phyloP scores from a whole-genome alignment of 2,113 vertebrate species.

The Protomyctophum bolini region DNA sequence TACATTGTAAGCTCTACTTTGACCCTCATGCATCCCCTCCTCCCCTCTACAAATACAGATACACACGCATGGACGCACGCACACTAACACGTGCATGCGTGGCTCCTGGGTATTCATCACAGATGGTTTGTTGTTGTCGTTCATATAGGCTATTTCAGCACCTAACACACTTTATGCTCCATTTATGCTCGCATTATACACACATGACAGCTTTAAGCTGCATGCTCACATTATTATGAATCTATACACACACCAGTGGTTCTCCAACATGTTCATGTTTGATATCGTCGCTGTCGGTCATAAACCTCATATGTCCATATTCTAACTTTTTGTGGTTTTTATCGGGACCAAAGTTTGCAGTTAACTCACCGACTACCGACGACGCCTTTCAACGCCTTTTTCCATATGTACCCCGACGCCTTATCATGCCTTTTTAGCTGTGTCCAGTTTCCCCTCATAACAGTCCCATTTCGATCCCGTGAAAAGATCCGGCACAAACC shows the following conservation, averaged over 20 bases:
- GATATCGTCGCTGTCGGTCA: too few species aligned
- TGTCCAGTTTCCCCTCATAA: too few species aligned
- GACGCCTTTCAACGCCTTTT: too few species aligned
- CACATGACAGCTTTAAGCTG: constrained; percentile 45
- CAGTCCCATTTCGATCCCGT: too few species aligned
- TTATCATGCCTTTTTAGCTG: too few species aligned
- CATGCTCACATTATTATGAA: constrained; percentile 6
- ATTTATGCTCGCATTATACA: constrained; percentile 29
- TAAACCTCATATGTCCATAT: too few species aligned
- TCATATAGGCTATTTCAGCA: constrained; percentile 32
- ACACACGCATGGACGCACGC: neutral
- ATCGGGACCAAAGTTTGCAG: too few species aligned
- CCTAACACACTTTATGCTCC: constrained; percentile 30
- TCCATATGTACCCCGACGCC: too few species aligned
- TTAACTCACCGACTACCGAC: too few species aligned
- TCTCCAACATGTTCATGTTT: neutral
- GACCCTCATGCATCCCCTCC: neutral
- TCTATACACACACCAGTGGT: constrained; percentile 22
- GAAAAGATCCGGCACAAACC: too few species aligned
- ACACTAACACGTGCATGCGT: neutral
- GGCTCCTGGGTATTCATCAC: constrained; percentile 6
- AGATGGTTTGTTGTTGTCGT: constrained; percentile 46
- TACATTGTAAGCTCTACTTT: neutral
- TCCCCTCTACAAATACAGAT: neutral
- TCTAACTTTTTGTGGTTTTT: too few species aligned